Base-by-base conservation (phyloP, 2,113 vertebrate species). In the Limanda limanda region DNA sequence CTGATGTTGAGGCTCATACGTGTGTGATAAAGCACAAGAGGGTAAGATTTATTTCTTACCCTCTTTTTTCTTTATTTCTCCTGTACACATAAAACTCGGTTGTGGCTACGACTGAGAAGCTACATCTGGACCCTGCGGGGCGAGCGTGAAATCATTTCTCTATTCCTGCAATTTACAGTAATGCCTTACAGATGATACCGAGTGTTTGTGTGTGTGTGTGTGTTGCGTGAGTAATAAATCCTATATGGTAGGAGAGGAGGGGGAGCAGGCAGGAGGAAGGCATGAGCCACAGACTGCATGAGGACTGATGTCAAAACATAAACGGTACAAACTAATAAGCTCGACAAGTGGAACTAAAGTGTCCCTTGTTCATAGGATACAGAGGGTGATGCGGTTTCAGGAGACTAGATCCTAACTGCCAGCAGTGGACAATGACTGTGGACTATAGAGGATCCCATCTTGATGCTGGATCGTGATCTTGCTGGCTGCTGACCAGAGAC, bases 141-240 rank as follows among this genome's bases (percentile, higher is more conserved):
- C 80, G 52, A 52, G 88, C 72, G 79, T 91, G 86, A 92, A 92
- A 91, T 92, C 78, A 71, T 90, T 90, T 80, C 76, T 87, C 78
- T 91, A 85, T 88, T 91, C 81, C 87, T 87, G 81, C 87, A 85
- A 88, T 90, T 91, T 82, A 68, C 61, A 56, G 64, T 93, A 92
- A 94, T 92, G 88, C 51, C 55, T 91, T 84, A 81, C 93, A 93
- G 92, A 93, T 93, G 92, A 82, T 37, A 72, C 57, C 7, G 11
- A 8, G 20, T 40, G 64, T 62, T 47, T 47, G 75, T 73, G 31
- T 62, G 20, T 25, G 17, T 37, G 64, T 58, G 52, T 37, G 56
- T 25, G 47, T 76, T 54, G n/a, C 35, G 51, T 61, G 54, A 71
- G 78, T 63, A 79, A 72, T 78, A 80, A 79, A 66, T 83, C 67